These are phyloP conservation scores for Aphelocoma californica DNA, from an alignment of 2,797 vertebrate species.

Conservation along the genomic window DNA sequence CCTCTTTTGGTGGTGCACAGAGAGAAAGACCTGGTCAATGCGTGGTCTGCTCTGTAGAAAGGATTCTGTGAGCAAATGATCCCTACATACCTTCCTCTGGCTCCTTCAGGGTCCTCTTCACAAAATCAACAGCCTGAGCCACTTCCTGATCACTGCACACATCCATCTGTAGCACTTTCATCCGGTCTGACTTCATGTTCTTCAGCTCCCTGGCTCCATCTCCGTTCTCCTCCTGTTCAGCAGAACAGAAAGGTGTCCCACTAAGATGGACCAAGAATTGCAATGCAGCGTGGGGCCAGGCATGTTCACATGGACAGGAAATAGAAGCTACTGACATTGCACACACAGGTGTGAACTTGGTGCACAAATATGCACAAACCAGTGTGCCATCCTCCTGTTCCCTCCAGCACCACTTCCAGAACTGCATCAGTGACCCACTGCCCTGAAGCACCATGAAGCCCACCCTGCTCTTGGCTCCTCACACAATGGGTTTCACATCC, in stretches of 20 bases:
- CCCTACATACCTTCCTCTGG: slow-evolving; percentile 72
- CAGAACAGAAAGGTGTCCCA: not conserved
- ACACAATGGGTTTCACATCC: not conserved
- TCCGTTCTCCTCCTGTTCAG: slow-evolving; percentile 77
- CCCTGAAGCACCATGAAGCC: not conserved
- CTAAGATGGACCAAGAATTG: not conserved
- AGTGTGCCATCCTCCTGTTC: accelerated
- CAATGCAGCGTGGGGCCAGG: not conserved
- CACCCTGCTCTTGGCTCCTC: not conserved
- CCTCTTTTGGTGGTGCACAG: not conserved
- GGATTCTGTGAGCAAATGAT: not conserved
- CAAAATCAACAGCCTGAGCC: slow-evolving; percentile 72
- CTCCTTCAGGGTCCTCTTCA: slow-evolving; percentile 76
- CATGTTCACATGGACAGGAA: not conserved
- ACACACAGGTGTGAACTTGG: not conserved
- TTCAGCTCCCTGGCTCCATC: slow-evolving; percentile 81
- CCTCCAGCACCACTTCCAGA: not conserved
- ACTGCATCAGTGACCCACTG: not conserved
- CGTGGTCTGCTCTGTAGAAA: not conserved
- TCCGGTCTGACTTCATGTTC: slow-evolving; percentile 78
- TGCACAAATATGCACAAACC: not conserved
- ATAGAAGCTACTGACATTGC: not conserved
- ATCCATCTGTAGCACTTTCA: slow-evolving; percentile 88
- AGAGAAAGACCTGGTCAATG: not conserved
- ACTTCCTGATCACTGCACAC: slow-evolving; percentile 87